phyloP scores from a whole-genome alignment of 2,113 vertebrate species.

The Nettapus auritus region DNA sequence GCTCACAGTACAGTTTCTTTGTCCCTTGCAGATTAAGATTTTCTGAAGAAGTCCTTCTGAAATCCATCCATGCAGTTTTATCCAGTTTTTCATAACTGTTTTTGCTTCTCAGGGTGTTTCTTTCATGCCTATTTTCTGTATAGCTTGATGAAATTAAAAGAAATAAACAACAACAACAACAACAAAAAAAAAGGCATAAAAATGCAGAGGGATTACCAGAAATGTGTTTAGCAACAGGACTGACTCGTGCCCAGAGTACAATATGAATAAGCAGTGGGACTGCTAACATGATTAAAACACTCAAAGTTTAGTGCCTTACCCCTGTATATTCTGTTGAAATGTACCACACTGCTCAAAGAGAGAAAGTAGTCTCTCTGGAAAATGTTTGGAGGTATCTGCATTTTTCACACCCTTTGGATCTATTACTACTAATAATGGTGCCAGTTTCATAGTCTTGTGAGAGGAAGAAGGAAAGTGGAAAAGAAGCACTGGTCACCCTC shows the following conservation, averaged over 20 bases:
- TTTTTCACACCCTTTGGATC: neutral
- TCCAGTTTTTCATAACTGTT: neutral
- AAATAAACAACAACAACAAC: too few relatives aligned
- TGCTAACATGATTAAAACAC: neutral
- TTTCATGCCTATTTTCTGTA: neutral
- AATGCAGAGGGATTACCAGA: neutral
- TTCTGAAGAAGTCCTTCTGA: neutral
- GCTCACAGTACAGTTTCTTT: neutral
- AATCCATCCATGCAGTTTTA: neutral
- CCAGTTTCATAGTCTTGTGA: neutral
- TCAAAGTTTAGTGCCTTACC: neutral
- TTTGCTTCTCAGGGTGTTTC: neutral
- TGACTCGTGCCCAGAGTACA: neutral
- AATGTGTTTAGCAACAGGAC: neutral
- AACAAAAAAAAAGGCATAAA: neutral
- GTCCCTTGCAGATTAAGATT: neutral
- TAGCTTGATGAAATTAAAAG: neutral
- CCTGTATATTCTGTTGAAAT: neutral
- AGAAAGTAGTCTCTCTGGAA: neutral
- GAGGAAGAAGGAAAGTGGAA: neutral
- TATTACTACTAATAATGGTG: neutral
- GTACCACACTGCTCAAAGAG: neutral
- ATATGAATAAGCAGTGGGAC: neutral
- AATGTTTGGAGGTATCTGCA: neutral
- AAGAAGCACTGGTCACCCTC: neutral